A percentile compares a stretch with the other conserved stretches of the same genome.
Conservation (phyloP, 2,888 invertebrate genomes). For the Eilema depressum region DNA sequence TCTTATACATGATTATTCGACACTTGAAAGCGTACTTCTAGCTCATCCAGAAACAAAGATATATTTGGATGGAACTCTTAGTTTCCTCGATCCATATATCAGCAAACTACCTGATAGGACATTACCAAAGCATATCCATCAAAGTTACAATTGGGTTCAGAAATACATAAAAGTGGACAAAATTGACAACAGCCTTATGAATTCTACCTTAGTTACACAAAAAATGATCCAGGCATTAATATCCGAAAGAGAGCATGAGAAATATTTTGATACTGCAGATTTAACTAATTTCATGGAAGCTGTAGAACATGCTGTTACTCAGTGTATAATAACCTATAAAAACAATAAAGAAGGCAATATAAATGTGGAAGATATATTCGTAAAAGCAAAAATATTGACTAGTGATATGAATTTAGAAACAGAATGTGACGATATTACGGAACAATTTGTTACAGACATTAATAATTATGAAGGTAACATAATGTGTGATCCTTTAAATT, state of each 20-base stretch:
- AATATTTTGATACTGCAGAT: not conserved
- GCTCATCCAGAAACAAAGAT: constrained; percentile 9
- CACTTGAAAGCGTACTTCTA: constrained; percentile 3
- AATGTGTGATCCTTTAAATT: not conserved
- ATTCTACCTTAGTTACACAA: constrained; percentile 11
- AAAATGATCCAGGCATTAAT: constrained; percentile 7
- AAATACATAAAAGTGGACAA: not conserved
- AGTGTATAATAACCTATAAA: not conserved
- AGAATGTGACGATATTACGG: not conserved
- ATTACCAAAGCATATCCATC: constrained; percentile 4
- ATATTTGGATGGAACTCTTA: constrained; percentile 30
- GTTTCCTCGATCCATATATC: constrained; percentile 28
- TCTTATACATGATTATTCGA: constrained; percentile 9
- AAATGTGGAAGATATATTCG: not conserved
- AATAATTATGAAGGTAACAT: not conserved
- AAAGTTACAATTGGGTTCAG: not conserved
- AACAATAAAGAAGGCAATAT: not conserved
- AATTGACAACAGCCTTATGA: not conserved
- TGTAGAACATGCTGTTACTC: not conserved
- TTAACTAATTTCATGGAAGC: constrained; percentile 7
- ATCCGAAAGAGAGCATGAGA: constrained; percentile 2
- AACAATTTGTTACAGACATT: not conserved
- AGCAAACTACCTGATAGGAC: not conserved
- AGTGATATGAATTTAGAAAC: not conserved
- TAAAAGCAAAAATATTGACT: not conserved